These are phyloP conservation scores for Lasioglossum pauxillum DNA, from an alignment of 2,888 invertebrate species.

Conservation along the genomic window DNA sequence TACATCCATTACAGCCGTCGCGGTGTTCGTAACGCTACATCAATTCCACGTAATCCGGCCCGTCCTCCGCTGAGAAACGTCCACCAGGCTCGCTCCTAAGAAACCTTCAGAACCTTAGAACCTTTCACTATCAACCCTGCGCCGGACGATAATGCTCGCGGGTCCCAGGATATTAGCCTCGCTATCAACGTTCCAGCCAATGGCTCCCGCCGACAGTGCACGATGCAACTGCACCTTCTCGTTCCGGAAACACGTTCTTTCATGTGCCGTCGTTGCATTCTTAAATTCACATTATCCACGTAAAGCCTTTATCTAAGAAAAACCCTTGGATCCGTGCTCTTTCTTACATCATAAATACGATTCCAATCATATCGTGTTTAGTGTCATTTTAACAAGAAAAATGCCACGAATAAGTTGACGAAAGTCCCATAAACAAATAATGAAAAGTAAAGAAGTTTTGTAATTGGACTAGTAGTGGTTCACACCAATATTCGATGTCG, in stretches of 20 bases:
- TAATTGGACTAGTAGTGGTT: no score
- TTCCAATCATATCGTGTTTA: no score
- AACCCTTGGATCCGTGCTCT: no score
- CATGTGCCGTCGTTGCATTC: not conserved
- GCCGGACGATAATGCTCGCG: conserved; percentile 36
- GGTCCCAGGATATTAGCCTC: conserved; percentile 12
- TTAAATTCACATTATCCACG: not conserved
- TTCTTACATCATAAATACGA: no score
- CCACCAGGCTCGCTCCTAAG: conserved; percentile 6
- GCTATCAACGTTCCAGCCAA: conserved; percentile 7
- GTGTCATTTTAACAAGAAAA: no score
- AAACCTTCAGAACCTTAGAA: conserved; percentile 37
- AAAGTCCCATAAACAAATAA: no score
- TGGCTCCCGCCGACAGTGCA: not conserved
- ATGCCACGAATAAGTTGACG: no score
- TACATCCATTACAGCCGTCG: conserved; percentile 55
- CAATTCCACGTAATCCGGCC: conserved; percentile 53
- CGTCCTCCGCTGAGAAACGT: conserved; percentile 45
- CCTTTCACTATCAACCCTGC: conserved; percentile 45
- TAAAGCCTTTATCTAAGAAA: no score
- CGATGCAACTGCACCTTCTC: not conserved
- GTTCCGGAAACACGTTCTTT: not conserved
- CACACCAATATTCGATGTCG: no score
- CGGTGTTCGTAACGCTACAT: conserved; percentile 60
- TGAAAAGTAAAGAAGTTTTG: no score